Evolutionary conservation across 1,140 invertebrate genomes (phyloP), one percentile per base, ranked within the genome.

Genomic region (Dufourea novaeangliae): DNA sequence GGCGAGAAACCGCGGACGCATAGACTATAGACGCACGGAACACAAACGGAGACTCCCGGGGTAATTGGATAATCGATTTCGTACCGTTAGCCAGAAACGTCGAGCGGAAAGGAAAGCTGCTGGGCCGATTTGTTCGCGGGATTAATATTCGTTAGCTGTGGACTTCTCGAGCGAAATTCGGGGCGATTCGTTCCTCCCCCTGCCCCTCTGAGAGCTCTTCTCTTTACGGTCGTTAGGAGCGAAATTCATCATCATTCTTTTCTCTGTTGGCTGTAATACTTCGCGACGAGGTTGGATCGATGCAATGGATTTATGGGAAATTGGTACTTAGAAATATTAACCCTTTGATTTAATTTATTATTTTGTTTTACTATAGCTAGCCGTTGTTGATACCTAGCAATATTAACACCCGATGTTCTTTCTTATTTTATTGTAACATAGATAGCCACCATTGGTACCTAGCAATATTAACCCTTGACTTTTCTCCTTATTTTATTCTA

Each of bases 11-110:
- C 71, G n/a, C 46, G 56, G 76, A 71, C 46, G 67, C 46, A 29
- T 57, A 56, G 54, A 68, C 41, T 64, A 37, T 39, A 25, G 39
- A n/a, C 20, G 39, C n/a, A n/a, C 52, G 25, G 63, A 27, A 27
- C 41, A 27, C 25, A 62, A 79, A 52, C 46, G 54, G 25, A 71
- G 76, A 59, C 56, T 82, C 32, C n/a, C 39, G n/a, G 29, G 46
- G 57, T 83, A 83, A 84, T 83, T 84, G 82, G 76, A 83, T 84
- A 84, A 84, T 84, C 81, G 82, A 84, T 68, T 70, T 72, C 75
- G n/a, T 61, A 66, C 61, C 70, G 70, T 62, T 84, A 76, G 64
- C 37, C 82, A 57, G 77, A 70, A 75, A 83, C 67, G n/a, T 57
- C 54, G 29, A 12, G 25, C 6, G 20, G 37, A 62, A 12, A 39